Percentiles rank a stretch among this genome's conserved stretches.
Conservation (phyloP, 1,140 invertebrate genomes). For the Tetragonula clypearis region DNA sequence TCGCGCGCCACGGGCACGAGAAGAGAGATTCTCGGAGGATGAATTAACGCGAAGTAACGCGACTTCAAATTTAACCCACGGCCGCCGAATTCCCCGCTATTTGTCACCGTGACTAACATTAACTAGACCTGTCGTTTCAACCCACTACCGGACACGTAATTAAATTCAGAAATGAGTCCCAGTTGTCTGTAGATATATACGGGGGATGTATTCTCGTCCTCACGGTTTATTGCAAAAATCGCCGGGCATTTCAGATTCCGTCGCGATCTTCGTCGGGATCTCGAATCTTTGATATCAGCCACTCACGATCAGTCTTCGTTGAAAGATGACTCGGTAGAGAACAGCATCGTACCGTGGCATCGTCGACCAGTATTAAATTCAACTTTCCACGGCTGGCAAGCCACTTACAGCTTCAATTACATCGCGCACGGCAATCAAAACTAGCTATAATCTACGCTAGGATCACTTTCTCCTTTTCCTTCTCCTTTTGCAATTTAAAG, state of each 20-base stretch:
- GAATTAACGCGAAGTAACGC: conserved; percentile 36
- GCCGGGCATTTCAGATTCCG: background rate
- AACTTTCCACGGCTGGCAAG: conserved; percentile 12
- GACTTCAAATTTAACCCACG: conserved; percentile 25
- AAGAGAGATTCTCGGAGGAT: conserved; percentile 17
- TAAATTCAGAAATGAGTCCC: conserved; percentile 8
- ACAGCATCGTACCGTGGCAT: background rate
- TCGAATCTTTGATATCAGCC: background rate
- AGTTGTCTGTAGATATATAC: background rate
- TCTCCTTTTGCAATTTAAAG: conserved; percentile 32
- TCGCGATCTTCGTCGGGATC: too few species aligned
- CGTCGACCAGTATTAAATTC: conserved; percentile 21
- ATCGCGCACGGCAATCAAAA: conserved; percentile 20
- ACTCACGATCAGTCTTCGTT: background rate
- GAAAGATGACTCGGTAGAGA: background rate
- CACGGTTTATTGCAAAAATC: background rate
- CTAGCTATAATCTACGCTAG: conserved; percentile 21
- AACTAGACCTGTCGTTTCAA: conserved; percentile 24
- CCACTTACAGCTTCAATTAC: conserved; percentile 26
- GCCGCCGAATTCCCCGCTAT: conserved; percentile 27
- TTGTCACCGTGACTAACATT: conserved; percentile 32
- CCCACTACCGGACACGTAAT: background rate
- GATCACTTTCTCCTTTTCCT: background rate
- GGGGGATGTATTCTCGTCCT: background rate
- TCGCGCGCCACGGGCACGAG: background rate